These are phyloP conservation scores for Danio kyathit DNA, from an alignment of 2,797 vertebrate genomes.

Conservation along the genomic window DNA sequence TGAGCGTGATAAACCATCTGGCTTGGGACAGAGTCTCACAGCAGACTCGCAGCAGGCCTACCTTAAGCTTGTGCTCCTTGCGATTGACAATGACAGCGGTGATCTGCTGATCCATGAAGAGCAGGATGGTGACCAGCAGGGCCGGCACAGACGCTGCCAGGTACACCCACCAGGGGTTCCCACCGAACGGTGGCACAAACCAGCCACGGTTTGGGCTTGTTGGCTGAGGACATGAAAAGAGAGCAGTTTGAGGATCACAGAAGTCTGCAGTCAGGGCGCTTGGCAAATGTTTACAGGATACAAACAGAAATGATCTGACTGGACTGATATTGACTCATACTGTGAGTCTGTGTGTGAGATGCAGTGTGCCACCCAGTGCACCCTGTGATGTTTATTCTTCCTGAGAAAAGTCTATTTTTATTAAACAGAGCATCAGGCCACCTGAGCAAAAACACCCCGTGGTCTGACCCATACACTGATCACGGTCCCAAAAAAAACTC, in stretches of 20 bases:
- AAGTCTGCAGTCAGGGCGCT: constrained; percentile 5
- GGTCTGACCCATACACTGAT: background rate
- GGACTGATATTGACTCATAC: background rate
- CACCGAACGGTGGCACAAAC: constrained; percentile 93
- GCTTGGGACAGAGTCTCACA: background rate
- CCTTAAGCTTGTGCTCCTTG: constrained; percentile 98
- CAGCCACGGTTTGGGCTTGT: constrained; percentile 91
- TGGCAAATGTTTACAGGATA: constrained; percentile 27
- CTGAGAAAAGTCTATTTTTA: constrained; percentile 8
- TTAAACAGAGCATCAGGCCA: background rate
- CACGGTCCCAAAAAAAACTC: background rate
- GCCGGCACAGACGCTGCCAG: constrained; percentile 91
- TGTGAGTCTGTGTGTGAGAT: background rate
- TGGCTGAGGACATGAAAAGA: constrained; percentile 77
- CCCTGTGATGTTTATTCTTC: background rate
- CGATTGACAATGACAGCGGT: constrained; percentile 97
- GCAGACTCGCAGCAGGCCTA: constrained; percentile 59
- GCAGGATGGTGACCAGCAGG: constrained; percentile 93
- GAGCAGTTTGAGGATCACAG: constrained; percentile 14
- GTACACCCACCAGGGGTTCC: constrained; percentile 98
- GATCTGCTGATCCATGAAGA: constrained; percentile 99
- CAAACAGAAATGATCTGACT: background rate
- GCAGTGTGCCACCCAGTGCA: background rate
- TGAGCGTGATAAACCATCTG: constrained; percentile 44
- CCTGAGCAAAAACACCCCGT: constrained; percentile 1